phyloP scores from a whole-genome alignment of 2,113 vertebrate species.

The Morphnarchus princeps region DNA sequence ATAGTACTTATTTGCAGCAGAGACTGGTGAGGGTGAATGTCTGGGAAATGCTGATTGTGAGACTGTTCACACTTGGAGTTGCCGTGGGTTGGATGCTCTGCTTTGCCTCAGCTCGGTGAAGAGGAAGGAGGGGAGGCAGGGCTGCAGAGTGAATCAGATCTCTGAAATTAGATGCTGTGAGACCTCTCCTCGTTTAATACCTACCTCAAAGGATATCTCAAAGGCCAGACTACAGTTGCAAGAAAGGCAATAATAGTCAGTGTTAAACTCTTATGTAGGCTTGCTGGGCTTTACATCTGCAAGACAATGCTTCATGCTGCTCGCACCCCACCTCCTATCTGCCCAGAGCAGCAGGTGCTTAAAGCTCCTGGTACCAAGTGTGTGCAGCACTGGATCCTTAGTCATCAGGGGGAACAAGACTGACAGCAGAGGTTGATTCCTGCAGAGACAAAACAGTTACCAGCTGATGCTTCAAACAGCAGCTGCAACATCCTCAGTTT shows the following conservation, averaged over 20 bases:
- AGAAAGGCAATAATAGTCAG: background rate
- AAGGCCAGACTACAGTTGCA: background rate
- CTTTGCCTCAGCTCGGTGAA: background rate
- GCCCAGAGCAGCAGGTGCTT: background rate
- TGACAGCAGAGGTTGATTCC: background rate
- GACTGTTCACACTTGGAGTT: background rate
- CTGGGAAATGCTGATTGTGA: background rate
- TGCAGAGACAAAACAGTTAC: slow-evolving; percentile 9
- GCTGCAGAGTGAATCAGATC: background rate
- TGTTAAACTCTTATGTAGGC: background rate
- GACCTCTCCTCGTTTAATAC: background rate
- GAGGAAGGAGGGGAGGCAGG: background rate
- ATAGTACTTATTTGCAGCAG: background rate
- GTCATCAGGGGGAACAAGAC: background rate
- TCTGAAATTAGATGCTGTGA: slow-evolving; percentile 11
- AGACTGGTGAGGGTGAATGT: background rate
- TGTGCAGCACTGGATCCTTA: background rate
- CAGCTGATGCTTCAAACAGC: slow-evolving; percentile 23
- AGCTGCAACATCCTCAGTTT: slow-evolving; percentile 21
- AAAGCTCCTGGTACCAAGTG: background rate
- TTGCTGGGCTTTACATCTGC: background rate
- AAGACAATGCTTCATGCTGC: background rate
- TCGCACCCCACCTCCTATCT: background rate
- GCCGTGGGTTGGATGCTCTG: background rate
- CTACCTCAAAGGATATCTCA: background rate